Conservation (phyloP, 2,113 vertebrate genomes). For the Pterocles orientalis region DNA sequence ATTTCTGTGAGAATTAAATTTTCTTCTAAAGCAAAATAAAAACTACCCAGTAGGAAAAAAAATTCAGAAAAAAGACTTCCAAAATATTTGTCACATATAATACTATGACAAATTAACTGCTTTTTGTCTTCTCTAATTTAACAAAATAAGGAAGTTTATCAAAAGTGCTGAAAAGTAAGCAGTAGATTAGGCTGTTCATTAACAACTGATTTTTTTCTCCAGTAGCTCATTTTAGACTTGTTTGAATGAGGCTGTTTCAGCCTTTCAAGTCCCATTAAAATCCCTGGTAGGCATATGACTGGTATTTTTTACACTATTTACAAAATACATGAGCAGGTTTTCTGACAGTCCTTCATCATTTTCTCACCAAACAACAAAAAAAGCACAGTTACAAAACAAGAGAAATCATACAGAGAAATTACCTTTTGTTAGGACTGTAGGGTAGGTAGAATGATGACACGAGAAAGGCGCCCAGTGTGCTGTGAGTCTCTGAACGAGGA, state of each 20-base stretch:
- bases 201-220: background rate
- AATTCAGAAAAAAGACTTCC: background rate
- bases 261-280: constrained; percentile 9
- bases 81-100: background rate
- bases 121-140: background rate
- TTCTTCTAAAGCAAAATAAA: background rate
- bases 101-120: background rate
- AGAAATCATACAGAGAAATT: background rate
- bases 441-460: too few relatives aligned
- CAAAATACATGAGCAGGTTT: background rate
- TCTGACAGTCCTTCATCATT: background rate
- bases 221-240: background rate
- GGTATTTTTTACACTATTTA: background rate
- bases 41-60: background rate
- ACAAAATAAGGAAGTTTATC: background rate
- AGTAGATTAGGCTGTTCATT: background rate
- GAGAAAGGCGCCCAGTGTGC: background rate
- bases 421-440: too few relatives aligned
- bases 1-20: background rate
- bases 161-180: background rate
- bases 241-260: background rate
- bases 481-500: background rate
- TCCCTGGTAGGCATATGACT: background rate
- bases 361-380: background rate
- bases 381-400: background rate